Conservation (phyloP, 2,797 vertebrate species). For the Bradypodion ventrale region DNA sequence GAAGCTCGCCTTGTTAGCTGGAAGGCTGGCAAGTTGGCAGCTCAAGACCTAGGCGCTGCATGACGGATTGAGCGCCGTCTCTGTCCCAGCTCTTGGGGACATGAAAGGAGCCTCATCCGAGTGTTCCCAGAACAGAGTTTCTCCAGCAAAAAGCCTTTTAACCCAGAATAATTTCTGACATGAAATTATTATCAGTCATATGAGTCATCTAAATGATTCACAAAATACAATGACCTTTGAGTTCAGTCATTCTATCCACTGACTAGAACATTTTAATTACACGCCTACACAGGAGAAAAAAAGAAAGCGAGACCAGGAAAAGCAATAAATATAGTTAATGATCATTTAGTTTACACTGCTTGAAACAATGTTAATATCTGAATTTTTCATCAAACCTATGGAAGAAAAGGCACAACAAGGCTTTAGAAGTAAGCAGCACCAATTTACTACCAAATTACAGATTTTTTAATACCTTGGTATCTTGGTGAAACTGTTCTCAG, state of each 20-base stretch:
- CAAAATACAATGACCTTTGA: conserved; percentile 2
- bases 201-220: background rate
- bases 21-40: too few species aligned
- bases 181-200: too few species aligned
- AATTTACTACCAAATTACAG: background rate
- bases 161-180: too few species aligned
- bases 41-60: too few species aligned
- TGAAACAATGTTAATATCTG: background rate
- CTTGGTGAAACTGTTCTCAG: conserved; percentile 62
- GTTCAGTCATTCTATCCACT: background rate
- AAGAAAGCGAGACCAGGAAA: background rate
- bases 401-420: conserved; percentile 11
- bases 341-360: background rate
- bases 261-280: background rate
- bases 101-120: too few species aligned
- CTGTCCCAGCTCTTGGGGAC: too few species aligned
- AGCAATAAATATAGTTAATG: background rate
- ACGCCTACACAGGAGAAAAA: background rate
- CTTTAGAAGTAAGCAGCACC: background rate
- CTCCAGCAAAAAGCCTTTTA: too few species aligned
- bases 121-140: too few species aligned
- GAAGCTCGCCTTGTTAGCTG: too few species aligned
- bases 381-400: conserved; percentile 1
- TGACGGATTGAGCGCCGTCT: too few species aligned
- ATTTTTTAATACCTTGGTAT: conserved; percentile 72